These are phyloP conservation scores for Agriopis marginaria DNA, from an alignment of 2,888 invertebrate species.

Conservation along the genomic window DNA sequence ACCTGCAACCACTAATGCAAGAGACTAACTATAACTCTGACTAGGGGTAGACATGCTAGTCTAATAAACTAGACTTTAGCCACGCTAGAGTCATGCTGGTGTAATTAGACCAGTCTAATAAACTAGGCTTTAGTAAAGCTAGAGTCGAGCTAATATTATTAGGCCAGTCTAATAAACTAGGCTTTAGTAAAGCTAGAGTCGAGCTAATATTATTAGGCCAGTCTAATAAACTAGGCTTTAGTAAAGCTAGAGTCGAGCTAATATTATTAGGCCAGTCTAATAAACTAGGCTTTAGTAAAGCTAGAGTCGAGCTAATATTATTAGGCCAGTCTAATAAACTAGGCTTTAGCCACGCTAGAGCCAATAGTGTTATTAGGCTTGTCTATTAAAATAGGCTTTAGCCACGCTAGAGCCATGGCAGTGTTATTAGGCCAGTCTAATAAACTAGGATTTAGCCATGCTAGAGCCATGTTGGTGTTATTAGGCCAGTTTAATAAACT, in stretches of 20 bases:
- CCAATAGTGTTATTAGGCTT: not conserved
- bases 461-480: too few relatives aligned
- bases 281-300: too few relatives aligned
- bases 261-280: too few relatives aligned
- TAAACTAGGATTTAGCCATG: too few relatives aligned
- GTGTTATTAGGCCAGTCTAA: not conserved
- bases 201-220: too few relatives aligned
- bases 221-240: too few relatives aligned
- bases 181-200: not conserved
- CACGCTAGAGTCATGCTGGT: not conserved
- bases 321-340: too few relatives aligned
- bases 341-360: not conserved
- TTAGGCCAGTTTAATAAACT: too few relatives aligned
- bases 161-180: too few relatives aligned
- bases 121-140: not conserved
- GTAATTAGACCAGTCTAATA: too few relatives aligned
- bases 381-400: not conserved
- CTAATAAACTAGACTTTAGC: not conserved
- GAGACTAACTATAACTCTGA: constrained; percentile 69
- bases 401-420: not conserved
- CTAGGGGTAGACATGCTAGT: constrained; percentile 41
- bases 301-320: too few relatives aligned
- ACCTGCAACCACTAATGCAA: constrained; percentile 79
- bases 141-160: not conserved
- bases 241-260: not conserved